phyloP scores from a whole-genome alignment of 2,113 vertebrate genomes.

The Peromyscus maniculatus region DNA sequence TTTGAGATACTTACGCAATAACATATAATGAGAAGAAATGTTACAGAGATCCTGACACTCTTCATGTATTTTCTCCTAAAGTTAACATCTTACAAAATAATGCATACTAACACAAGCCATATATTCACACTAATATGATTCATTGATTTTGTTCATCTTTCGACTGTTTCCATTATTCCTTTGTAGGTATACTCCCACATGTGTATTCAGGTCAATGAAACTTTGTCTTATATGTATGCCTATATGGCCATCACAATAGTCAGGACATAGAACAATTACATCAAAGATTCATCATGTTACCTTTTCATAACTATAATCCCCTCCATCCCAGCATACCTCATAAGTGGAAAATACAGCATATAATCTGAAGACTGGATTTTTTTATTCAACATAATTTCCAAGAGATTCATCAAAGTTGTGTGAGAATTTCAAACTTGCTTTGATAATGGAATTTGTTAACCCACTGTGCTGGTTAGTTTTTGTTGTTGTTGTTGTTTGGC shows the following conservation, averaged over 20 bases:
- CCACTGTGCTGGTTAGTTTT: background rate
- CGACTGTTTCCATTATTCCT: background rate
- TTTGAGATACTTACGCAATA: background rate
- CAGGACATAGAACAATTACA: background rate
- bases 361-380: background rate
- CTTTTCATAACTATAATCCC: background rate
- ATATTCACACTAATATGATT: background rate
- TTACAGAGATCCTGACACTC: background rate
- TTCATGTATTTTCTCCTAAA: background rate
- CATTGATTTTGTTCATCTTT: constrained; percentile 14
- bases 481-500: background rate
- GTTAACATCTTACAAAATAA: background rate
- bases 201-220: background rate
- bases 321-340: background rate
- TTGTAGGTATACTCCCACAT: background rate
- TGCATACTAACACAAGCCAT: background rate
- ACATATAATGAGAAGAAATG: background rate
- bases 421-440: background rate
- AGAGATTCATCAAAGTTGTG: background rate
- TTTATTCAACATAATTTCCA: background rate
- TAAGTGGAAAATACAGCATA: background rate
- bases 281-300: background rate
- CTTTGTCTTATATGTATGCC: constrained; percentile 34
- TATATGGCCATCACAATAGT: background rate
- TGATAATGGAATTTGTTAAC: background rate